Conservation (phyloP, 2,113 vertebrate genomes). For the Pristiophorus japonicus region DNA sequence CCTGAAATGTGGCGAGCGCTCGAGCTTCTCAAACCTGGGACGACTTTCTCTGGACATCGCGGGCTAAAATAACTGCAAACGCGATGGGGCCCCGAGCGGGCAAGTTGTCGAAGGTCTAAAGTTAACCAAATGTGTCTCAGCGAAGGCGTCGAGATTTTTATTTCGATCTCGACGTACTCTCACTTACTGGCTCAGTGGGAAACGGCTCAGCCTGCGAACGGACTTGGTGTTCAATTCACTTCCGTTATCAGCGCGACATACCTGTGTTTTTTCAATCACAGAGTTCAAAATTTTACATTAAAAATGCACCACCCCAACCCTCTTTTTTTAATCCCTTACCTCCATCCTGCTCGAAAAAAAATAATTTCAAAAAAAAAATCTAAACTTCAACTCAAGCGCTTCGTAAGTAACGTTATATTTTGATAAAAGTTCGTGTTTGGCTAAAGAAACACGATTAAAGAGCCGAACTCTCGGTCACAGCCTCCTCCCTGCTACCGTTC, state of each 20-base stretch:
- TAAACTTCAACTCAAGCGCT: background rate
- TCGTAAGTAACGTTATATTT: background rate
- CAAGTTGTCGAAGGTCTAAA: background rate
- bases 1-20: background rate
- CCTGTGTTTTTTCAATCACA: background rate
- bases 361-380: background rate
- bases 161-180: background rate
- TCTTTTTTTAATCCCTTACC: conserved; percentile 18
- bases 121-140: background rate
- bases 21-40: background rate
- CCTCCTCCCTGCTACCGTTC: background rate
- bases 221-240: background rate
- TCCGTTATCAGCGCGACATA: background rate
- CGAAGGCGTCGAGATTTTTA: background rate
- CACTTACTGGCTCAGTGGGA: too few species aligned
- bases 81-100: too few species aligned
- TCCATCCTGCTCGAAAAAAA: conserved; percentile 14
- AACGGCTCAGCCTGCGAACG: background rate
- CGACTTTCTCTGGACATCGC: background rate
- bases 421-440: too few species aligned
- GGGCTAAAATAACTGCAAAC: background rate
- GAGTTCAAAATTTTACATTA: background rate
- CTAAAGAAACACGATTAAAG: background rate
- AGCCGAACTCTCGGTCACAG: background rate
- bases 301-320: background rate